Evolutionary conservation across 2,888 invertebrate species (phyloP).

Genomic region (Zonitis immaculata): DNA sequence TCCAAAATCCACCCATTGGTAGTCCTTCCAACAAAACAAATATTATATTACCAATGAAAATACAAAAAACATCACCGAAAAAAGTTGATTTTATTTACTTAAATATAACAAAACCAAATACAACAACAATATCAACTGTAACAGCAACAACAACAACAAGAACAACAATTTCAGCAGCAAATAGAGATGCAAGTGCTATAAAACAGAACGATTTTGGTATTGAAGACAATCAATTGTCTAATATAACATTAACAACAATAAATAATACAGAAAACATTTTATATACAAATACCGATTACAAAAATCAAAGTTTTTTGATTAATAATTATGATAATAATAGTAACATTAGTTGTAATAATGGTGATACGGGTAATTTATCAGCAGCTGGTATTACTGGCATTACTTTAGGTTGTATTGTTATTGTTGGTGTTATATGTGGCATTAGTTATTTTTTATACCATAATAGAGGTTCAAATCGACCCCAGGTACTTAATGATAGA

Average conservation of each 20-base stretch:
- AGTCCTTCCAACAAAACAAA: constrained; percentile 22
- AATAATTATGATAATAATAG: constrained; percentile 30
- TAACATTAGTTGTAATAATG: constrained; percentile 21
- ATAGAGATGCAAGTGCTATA: constrained; percentile 44
- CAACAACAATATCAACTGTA: constrained; percentile 14
- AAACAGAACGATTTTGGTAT: constrained; percentile 31
- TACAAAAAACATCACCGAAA: constrained; percentile 26
- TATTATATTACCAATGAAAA: constrained; percentile 5
- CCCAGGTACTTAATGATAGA: constrained; percentile 75
- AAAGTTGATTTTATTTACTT: constrained; percentile 23
- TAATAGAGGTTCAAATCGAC: constrained; percentile 71
- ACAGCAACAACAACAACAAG: constrained; percentile 15
- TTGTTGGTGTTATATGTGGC: constrained; percentile 61
- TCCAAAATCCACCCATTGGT: constrained; percentile 31
- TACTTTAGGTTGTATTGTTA: constrained; percentile 61
- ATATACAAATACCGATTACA: constrained; percentile 31
- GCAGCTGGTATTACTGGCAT: constrained; percentile 60
- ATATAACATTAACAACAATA: constrained; percentile 30
- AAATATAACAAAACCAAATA: constrained; percentile 18
- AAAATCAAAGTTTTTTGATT: constrained; percentile 32
- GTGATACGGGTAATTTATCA: constrained; percentile 34
- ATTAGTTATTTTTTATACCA: constrained; percentile 66
- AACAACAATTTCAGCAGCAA: constrained; percentile 19
- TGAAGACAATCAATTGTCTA: constrained; percentile 26
- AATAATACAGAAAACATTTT: constrained; percentile 35